Conservation (phyloP, 2,113 vertebrate species). For the Cryptomyrus ogoouensis region DNA sequence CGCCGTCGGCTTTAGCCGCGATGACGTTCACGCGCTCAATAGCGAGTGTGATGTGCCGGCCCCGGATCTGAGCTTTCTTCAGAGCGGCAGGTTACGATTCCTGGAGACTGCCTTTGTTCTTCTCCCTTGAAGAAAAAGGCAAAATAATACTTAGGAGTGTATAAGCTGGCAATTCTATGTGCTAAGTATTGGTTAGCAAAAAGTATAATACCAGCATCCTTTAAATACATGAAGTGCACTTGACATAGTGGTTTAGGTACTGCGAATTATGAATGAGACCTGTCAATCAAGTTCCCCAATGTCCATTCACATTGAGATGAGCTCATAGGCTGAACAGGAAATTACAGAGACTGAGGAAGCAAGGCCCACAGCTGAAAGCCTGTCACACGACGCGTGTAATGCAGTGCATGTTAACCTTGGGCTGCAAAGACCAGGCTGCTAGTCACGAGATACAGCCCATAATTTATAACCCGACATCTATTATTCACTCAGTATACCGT, state of each 20-base stretch:
- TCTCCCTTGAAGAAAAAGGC: neutral
- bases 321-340: neutral
- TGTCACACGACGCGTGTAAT: neutral
- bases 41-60: neutral
- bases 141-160: neutral
- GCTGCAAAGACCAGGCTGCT: neutral
- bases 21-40: neutral
- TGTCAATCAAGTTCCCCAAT: neutral
- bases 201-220: neutral
- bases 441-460: conserved; percentile 15
- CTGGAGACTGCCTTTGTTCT: neutral
- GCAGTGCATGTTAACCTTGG: conserved; percentile 19
- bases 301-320: neutral
- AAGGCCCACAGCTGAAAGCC: neutral
- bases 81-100: neutral
- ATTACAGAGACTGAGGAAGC: neutral
- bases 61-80: neutral
- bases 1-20: neutral
- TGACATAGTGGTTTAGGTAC: neutral
- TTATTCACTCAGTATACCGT: conserved; percentile 19
- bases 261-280: neutral
- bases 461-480: conserved; percentile 19
- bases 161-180: neutral
- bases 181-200: neutral
- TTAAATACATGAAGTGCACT: neutral